Conservation (phyloP, 2,797 vertebrate species). For the Numenius phaeopus region DNA sequence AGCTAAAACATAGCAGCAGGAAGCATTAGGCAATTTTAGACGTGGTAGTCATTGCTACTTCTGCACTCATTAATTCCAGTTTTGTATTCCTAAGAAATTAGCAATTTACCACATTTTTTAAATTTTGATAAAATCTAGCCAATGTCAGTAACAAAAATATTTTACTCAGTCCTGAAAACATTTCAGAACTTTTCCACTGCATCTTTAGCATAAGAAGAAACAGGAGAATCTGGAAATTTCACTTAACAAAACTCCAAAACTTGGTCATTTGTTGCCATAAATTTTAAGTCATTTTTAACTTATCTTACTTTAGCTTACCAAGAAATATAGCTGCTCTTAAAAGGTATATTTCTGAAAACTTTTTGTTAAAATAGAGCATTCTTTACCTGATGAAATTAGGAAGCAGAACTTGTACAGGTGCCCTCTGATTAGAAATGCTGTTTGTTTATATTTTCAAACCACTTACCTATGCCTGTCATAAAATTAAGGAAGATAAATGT, state of each 20-base stretch:
- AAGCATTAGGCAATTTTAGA: not conserved
- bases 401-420: not conserved
- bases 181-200: not conserved
- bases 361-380: not conserved
- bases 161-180: not conserved
- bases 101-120: fast-evolving
- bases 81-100: not conserved
- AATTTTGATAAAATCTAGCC: not conserved
- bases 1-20: fast-evolving
- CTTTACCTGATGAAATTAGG: not conserved
- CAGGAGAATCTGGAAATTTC: not conserved
- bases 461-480: not conserved
- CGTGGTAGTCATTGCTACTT: not conserved
- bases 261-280: not conserved
- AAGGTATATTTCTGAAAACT: not conserved
- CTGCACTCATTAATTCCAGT: not conserved
- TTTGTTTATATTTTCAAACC: not conserved
- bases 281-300: not conserved
- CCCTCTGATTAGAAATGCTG: not conserved
- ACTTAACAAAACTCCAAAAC: not conserved
- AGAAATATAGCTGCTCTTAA: not conserved
- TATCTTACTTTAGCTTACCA: not conserved
- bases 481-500: not conserved
- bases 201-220: not conserved
- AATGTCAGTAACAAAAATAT: not conserved